These are phyloP conservation scores for Diplogasteroides magnus DNA, from an alignment of 1,140 invertebrate genomes.

Conservation along the genomic window DNA sequence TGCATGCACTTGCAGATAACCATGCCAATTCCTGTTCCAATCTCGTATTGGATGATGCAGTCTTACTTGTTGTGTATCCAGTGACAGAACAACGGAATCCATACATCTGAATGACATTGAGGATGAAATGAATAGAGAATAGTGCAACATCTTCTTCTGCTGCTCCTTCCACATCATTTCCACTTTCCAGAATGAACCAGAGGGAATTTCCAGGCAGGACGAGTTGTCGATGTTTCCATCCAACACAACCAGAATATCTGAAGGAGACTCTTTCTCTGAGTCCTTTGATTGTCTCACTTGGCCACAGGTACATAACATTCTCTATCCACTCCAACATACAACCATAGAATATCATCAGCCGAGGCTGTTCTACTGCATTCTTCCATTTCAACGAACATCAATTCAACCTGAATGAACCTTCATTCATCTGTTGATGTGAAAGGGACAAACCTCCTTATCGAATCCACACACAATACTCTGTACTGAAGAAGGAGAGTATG, in stretches of 20 bases:
- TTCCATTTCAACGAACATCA: slow-evolving; percentile 88
- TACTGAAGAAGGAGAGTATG: slow-evolving; percentile 81
- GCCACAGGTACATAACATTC: slow-evolving; percentile 68
- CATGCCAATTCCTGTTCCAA: slow-evolving; percentile 49
- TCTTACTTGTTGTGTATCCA: slow-evolving; percentile 34
- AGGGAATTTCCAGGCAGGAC: slow-evolving; percentile 70
- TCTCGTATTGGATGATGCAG: too few relatives aligned
- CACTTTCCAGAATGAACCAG: slow-evolving; percentile 44
- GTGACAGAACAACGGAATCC: slow-evolving; percentile 50
- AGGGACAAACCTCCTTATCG: slow-evolving; percentile 68
- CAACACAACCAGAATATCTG: slow-evolving; percentile 67
- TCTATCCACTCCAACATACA: slow-evolving; percentile 61
- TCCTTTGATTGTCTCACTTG: neutral
- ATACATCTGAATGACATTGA: slow-evolving; percentile 33
- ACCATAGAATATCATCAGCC: slow-evolving; percentile 80
- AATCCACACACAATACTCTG: slow-evolving; percentile 44
- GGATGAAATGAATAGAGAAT: neutral
- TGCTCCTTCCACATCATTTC: slow-evolving; percentile 17
- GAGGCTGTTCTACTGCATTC: slow-evolving; percentile 83
- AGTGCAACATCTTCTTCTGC: slow-evolving; percentile 6
- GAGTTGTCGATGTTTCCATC: slow-evolving; percentile 80
- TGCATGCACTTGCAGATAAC: slow-evolving; percentile 45
- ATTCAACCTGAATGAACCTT: slow-evolving; percentile 77
- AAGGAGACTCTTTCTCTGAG: neutral
- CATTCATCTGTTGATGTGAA: too few relatives aligned